These are phyloP conservation scores for Smittia aterrima DNA, from an alignment of 2,888 invertebrate genomes.

Conservation along the genomic window DNA sequence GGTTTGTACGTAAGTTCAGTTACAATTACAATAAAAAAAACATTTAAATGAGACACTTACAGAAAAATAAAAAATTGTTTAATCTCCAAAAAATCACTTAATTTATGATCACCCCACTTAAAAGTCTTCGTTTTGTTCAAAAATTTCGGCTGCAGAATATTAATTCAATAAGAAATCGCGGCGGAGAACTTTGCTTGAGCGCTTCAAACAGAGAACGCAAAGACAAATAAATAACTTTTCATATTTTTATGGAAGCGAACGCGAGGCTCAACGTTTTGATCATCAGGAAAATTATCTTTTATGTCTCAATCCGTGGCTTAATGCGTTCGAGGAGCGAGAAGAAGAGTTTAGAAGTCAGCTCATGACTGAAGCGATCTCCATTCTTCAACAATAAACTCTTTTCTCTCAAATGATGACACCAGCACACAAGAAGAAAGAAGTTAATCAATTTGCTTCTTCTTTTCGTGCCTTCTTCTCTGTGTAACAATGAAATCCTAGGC, in stretches of 20 bases:
- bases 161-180: conserved; percentile 31
- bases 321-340: background rate
- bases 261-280: conserved; percentile 4
- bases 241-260: background rate
- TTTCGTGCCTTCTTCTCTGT: background rate
- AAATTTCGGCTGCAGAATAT: conserved; percentile 11
- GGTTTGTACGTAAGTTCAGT: background rate
- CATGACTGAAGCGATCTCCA: background rate
- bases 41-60: no score
- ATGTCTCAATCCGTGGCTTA: conserved; percentile 15
- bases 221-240: conserved; percentile 7
- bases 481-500: conserved; percentile 25
- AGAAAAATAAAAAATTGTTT: no score
- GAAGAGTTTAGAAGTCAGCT: background rate
- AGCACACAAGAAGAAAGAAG: conserved; percentile 27
- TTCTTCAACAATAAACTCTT: conserved; percentile 13
- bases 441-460: conserved; percentile 25
- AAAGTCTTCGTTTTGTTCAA: no score
- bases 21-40: no score
- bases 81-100: no score
- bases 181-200: background rate
- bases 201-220: background rate
- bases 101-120: no score
- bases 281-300: conserved; percentile 1
- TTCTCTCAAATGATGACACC: conserved; percentile 4